These are phyloP conservation scores for Dendrocopos noguchii DNA, from an alignment of 2,113 vertebrate species.

Conservation along the genomic window DNA sequence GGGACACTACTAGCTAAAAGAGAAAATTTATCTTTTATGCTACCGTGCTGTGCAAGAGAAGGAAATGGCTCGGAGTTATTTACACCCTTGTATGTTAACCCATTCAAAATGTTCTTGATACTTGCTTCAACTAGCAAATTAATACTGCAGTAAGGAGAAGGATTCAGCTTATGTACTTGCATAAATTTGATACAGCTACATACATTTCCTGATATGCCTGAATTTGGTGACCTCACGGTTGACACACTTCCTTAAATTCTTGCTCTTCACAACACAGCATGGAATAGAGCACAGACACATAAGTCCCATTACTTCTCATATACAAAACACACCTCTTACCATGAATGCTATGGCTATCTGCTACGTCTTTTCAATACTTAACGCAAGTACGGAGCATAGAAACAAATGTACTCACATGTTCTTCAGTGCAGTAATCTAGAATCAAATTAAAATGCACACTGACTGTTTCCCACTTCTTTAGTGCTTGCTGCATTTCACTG, in stretches of 20 bases:
- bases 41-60: constrained; percentile 1
- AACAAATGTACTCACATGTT: not conserved
- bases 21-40: not conserved
- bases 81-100: constrained; percentile 22
- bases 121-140: constrained; percentile 4
- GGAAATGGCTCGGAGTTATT: not conserved
- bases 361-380: not conserved
- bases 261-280: not conserved
- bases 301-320: not conserved
- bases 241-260: constrained; percentile 46
- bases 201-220: constrained; percentile 15
- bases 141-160: not conserved
- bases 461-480: not conserved
- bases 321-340: not conserved
- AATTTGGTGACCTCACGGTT: not conserved
- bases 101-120: constrained; percentile 9
- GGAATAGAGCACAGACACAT: not conserved
- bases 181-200: constrained; percentile 3
- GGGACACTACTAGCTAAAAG: not conserved
- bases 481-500: not conserved
- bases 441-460: not conserved
- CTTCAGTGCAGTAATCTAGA: not conserved
- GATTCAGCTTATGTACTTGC: not conserved
- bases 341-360: not conserved
- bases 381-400: not conserved